Evolutionary conservation across 2,113 vertebrate species (phyloP).

Genomic region (Psilopogon haemacephalus): DNA sequence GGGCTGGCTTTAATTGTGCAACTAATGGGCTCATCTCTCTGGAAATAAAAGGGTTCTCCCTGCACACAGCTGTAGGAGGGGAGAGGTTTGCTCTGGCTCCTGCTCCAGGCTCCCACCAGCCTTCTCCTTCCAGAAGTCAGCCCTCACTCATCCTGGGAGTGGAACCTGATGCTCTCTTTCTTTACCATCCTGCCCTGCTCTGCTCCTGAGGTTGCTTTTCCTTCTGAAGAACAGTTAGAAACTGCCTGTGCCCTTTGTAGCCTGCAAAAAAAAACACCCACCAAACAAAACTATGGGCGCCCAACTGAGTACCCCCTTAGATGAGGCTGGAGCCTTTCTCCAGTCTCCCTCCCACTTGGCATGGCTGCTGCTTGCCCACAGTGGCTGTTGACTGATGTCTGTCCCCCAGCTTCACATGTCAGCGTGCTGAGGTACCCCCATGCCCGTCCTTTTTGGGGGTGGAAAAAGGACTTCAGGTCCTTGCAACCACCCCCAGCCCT

Average conservation of each 20-base stretch:
- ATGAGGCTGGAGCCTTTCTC: not conserved
- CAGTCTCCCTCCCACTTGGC: rapidly evolving
- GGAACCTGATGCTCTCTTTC: rapidly evolving
- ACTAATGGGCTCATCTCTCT: not conserved
- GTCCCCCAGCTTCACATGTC: rapidly evolving
- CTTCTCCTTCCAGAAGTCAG: not conserved
- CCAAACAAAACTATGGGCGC: too few species aligned
- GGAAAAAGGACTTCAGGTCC: rapidly evolving
- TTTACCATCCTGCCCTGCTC: rapidly evolving
- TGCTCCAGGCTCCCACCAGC: not conserved
- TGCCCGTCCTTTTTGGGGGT: not conserved
- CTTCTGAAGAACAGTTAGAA: rapidly evolving
- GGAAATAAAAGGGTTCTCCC: not conserved
- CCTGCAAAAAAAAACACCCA: not conserved
- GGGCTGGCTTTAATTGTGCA: not conserved
- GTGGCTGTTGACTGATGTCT: rapidly evolving
- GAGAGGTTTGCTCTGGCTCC: not conserved
- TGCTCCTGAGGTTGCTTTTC: not conserved
- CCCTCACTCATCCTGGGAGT: rapidly evolving
- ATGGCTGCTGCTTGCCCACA: not conserved
- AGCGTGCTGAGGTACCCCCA: not conserved
- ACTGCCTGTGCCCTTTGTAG: not conserved
- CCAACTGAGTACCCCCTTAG: rapidly evolving
- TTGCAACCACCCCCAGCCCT: not conserved
- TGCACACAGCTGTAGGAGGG: not conserved